phyloP scores from a whole-genome alignment of 1,140 invertebrate species.

The Aradophagus sp. region DNA sequence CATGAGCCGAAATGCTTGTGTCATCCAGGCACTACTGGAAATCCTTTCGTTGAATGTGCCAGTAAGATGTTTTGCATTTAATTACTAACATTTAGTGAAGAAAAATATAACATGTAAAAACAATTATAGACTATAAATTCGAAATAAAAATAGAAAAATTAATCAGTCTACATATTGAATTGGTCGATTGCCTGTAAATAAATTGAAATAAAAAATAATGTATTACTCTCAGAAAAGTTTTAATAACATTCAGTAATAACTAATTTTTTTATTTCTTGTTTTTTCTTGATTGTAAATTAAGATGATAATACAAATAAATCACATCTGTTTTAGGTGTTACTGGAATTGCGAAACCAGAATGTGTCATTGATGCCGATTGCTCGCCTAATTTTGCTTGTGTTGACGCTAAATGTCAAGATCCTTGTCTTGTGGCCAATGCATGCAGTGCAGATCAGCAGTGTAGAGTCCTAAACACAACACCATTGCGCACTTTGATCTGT shows the following conservation, averaged over 20 bases:
- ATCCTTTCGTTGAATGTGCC: conserved; percentile 85
- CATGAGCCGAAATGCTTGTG: conserved; percentile 89
- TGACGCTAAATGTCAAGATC: conserved; percentile 84
- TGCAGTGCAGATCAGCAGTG: conserved; percentile 86
- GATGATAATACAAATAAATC: too few relatives aligned
- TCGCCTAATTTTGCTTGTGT: conserved; percentile 83
- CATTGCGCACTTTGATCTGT: conserved; percentile 86
- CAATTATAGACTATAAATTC: too few relatives aligned
- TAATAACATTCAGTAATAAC: too few relatives aligned
- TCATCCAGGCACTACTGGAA: conserved; percentile 82
- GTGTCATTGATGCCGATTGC: conserved; percentile 85
- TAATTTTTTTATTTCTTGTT: too few relatives aligned
- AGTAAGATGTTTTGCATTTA: conserved; percentile 45
- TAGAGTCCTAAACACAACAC: conserved; percentile 84
- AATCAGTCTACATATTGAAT: too few relatives aligned
- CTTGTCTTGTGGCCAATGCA: conserved; percentile 81
- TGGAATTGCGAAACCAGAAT: conserved; percentile 77
- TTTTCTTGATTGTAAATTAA: too few relatives aligned
- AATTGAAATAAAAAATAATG: too few relatives aligned
- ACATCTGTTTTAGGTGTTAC: conserved; percentile 43
- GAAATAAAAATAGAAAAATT: too few relatives aligned
- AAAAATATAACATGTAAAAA: too few relatives aligned
- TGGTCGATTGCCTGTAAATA: too few relatives aligned
- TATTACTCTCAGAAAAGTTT: too few relatives aligned
- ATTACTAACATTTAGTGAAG: too few relatives aligned